These are phyloP conservation scores for Eucidaris tribuloides DNA, from an alignment of 35 echinoderm and acorn worm species.

Conservation along the genomic window DNA sequence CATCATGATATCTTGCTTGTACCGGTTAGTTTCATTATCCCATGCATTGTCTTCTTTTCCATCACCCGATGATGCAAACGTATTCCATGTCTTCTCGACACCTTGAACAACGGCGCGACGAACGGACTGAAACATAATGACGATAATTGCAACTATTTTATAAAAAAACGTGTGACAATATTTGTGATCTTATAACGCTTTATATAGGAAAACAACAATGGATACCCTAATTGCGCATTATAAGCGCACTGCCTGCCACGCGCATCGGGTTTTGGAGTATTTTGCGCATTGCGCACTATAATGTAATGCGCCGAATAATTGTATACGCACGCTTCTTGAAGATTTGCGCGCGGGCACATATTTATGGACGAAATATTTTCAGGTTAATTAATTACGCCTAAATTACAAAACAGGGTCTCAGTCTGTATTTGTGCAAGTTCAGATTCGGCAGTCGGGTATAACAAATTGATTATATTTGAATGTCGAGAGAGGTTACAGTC, in stretches of 20 bases:
- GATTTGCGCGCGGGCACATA: no score
- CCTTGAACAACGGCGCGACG: constrained; percentile 69
- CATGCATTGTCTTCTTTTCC: constrained; percentile 54
- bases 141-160: no score
- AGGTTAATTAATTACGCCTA: no score
- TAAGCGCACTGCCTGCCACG: neutral
- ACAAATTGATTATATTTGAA: no score
- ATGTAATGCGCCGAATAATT: neutral
- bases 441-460: no score
- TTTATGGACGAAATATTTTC: no score
- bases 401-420: no score
- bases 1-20: constrained; percentile 84
- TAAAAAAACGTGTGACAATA: neutral
- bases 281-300: neutral
- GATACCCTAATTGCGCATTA: neutral
- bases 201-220: neutral
- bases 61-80: constrained; percentile 79
- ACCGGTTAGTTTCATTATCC: constrained; percentile 84
- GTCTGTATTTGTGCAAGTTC: no score
- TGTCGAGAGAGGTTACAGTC: no score
- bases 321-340: neutral
- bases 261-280: neutral
- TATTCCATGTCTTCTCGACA: constrained; percentile 88
- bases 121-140: constrained; percentile 90
- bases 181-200: neutral